Conservation (phyloP, 1,140 invertebrate genomes). For the Drosophila gunungcola region DNA sequence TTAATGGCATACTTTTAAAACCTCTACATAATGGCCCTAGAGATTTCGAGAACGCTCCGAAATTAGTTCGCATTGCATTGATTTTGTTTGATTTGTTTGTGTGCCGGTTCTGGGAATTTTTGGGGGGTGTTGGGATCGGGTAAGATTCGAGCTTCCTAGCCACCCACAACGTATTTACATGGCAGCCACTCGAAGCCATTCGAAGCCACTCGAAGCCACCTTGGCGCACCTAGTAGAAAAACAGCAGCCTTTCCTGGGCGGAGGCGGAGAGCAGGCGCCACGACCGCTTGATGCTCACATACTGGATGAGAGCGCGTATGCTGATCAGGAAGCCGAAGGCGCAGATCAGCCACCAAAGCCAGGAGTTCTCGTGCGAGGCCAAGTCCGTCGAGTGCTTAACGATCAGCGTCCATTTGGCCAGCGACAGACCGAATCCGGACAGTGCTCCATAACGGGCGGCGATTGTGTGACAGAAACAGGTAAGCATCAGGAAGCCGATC, state of each 20-base stretch:
- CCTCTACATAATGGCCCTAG: too few relatives aligned
- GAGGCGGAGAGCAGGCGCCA: constrained; percentile 94
- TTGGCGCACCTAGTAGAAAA: constrained; percentile 90
- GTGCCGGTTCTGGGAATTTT: constrained; percentile 7
- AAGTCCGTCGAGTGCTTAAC: constrained; percentile 95
- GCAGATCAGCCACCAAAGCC: constrained; percentile 96
- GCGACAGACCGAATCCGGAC: constrained; percentile 95
- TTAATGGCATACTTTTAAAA: constrained; percentile 1
- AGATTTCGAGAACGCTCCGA: constrained; percentile 1
- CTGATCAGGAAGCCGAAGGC: constrained; percentile 95
- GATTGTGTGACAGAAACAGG: constrained; percentile 97
- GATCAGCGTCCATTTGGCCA: constrained; percentile 97
- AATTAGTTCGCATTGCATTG: constrained; percentile 46
- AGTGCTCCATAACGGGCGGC: constrained; percentile 96
- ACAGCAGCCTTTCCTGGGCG: constrained; percentile 93
- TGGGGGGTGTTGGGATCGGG: constrained; percentile 26
- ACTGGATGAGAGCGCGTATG: constrained; percentile 94
- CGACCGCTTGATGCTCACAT: constrained; percentile 94
- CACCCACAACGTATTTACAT: constrained; percentile 69
- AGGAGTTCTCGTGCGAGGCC: constrained; percentile 93
- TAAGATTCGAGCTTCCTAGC: constrained; percentile 27
- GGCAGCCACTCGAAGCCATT: constrained; percentile 31
- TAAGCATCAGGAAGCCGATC: constrained; percentile 95
- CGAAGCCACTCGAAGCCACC: constrained; percentile 26
- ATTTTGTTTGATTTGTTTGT: constrained; percentile 31